Base-by-base conservation (phyloP, 2,888 invertebrate species). In the Drosophila testacea region DNA sequence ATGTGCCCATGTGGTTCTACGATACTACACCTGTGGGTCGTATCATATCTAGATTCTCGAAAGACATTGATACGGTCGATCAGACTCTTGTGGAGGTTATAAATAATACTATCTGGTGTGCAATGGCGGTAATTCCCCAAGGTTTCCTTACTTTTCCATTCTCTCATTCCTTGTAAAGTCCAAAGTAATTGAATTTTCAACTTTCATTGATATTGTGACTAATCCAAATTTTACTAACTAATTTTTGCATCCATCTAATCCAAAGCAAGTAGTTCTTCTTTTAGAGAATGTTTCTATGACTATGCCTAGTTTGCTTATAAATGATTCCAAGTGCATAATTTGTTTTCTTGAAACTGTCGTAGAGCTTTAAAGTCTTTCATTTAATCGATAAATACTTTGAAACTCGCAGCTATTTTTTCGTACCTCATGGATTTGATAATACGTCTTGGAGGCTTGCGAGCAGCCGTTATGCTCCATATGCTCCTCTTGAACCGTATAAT, bases 381-480 rank as follows among this genome's bases (percentile, higher is more conserved):
- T 22, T 55, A 62, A 62, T 36, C 30, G n/a, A 39, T 46, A 27
- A 36, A 36, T 54, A 34, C 16, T 34, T 71, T 69, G 62, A 41
- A 55, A 65, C 82, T 65, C 84, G 91, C 95, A 96, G 96, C 95
- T 91, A 83, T 95, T 90, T 91, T 94, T 90, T 95, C 95, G 90
- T 94, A 95, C 93, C 93, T 95, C 91, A 93, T 94, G 92, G 95
- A 95, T 93, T 93, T 96, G 93, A 93, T 94, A 91, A 95, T 95
- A 73, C 94, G 94, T 91, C 93, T 96, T 93, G 96, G 95, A 85
- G 82, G 80, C 36, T 76, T 92, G 68, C 77, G 68, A 6, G 93
- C 92, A 41, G 90, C 92, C 39, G 60, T 71, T 10, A 36, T 79
- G 6, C 74, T 94, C 75, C 94, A 94, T 90, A 72, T 81, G 54